phyloP scores from a whole-genome alignment of 2,113 vertebrate genomes.

The Cromileptes altivelis region DNA sequence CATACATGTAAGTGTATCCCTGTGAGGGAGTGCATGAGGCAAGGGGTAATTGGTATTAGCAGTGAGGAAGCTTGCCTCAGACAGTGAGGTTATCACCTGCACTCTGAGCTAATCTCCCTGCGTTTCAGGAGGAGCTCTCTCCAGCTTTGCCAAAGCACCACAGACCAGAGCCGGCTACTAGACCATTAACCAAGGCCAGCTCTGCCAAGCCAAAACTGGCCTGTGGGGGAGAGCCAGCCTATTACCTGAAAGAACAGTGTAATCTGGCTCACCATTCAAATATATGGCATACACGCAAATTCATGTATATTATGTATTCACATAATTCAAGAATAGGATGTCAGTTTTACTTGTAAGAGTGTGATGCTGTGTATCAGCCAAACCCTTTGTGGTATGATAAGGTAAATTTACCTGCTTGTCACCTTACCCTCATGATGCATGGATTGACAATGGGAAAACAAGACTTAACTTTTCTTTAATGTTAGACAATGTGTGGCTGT shows the following conservation, averaged over 20 bases:
- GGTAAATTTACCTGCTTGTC: too few species aligned
- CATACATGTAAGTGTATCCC: slow-evolving; percentile 45
- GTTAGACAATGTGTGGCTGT: not conserved
- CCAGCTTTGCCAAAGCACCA: slow-evolving; percentile 37
- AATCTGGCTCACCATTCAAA: not conserved
- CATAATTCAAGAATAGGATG: not conserved
- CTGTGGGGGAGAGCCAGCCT: slow-evolving; percentile 5
- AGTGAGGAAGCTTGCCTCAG: slow-evolving; percentile 58
- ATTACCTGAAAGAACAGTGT: slow-evolving; percentile 7
- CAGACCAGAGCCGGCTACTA: slow-evolving; percentile 13
- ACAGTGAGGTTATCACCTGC: slow-evolving; percentile 74
- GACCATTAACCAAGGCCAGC: slow-evolving; percentile 45
- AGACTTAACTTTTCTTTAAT: not conserved
- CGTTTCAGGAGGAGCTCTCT: slow-evolving; percentile 47
- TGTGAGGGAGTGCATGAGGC: slow-evolving; percentile 46
- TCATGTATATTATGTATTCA: too few species aligned
- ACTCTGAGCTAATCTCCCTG: slow-evolving; percentile 67
- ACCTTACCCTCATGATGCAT: not conserved
- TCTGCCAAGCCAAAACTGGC: slow-evolving; percentile 20
- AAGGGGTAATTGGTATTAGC: slow-evolving; percentile 76
- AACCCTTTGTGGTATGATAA: not conserved
- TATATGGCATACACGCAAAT: not conserved
- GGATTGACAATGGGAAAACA: not conserved
- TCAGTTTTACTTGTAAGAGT: not conserved
- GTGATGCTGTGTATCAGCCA: too few species aligned